Percentiles rank a stretch among this genome's conserved stretches.
These are phyloP conservation scores for Molorchus minor DNA, from an alignment of 2,888 invertebrate species.

Conservation along the genomic window DNA sequence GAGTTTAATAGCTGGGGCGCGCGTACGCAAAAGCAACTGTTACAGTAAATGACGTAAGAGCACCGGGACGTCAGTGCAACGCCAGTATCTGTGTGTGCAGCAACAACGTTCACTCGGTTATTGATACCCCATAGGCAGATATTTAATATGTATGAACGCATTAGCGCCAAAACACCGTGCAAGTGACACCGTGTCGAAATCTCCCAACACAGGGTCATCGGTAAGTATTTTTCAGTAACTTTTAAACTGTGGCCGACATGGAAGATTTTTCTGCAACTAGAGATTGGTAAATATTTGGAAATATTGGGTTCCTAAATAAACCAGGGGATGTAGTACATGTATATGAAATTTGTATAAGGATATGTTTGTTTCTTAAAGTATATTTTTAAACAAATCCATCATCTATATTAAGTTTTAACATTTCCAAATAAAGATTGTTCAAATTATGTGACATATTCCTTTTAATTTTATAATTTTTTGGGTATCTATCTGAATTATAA, in stretches of 20 bases:
- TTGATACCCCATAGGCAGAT: slow-evolving; percentile 30
- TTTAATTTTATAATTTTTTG: too few species aligned
- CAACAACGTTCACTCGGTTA: slow-evolving; percentile 31
- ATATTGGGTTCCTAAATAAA: not conserved
- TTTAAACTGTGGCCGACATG: not conserved
- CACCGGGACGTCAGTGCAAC: slow-evolving; percentile 54
- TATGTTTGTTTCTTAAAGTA: too few species aligned
- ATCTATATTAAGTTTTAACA: too few species aligned
- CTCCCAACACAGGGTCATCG: not conserved
- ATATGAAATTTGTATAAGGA: too few species aligned
- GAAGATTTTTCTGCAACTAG: too few species aligned
- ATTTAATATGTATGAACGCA: slow-evolving; percentile 50
- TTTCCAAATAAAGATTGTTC: too few species aligned
- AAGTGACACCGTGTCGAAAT: slow-evolving; percentile 5
- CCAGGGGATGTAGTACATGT: too few species aligned
- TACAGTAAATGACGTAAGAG: slow-evolving; percentile 50
- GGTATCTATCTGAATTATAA: too few species aligned
- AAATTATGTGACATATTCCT: too few species aligned
- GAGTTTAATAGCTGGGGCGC: slow-evolving; percentile 31
- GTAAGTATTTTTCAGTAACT: slow-evolving; percentile 7
- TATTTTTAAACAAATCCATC: too few species aligned
- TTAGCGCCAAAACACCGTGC: slow-evolving; percentile 36
- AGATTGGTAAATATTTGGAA: not conserved
- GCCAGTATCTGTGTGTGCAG: slow-evolving; percentile 38
- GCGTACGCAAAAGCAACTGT: slow-evolving; percentile 36